Percentiles rank a stretch among this genome's conserved stretches.
These are phyloP conservation scores for Megathymus violae DNA, from an alignment of 1,140 invertebrate genomes.

Conservation along the genomic window DNA sequence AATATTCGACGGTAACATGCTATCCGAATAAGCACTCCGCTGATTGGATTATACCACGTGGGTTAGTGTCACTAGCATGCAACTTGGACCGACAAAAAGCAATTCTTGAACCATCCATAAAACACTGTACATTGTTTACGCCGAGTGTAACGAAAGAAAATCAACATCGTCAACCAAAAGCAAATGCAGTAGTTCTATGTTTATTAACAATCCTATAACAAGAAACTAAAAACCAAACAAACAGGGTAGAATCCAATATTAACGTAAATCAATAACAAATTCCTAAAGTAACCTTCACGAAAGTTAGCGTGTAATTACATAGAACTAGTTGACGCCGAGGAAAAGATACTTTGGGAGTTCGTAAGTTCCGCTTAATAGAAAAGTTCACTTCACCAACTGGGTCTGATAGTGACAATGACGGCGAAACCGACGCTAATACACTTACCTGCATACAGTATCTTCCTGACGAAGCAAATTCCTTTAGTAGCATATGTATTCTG, in stretches of 20 bases:
- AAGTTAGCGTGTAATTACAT: slow-evolving; percentile 48
- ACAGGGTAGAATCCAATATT: slow-evolving; percentile 3
- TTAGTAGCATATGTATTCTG: too few relatives aligned
- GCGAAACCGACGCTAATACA: background rate
- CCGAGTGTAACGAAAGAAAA: slow-evolving; percentile 1
- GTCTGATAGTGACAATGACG: slow-evolving; percentile 29
- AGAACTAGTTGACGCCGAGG: slow-evolving; percentile 45
- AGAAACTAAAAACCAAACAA: slow-evolving; percentile 6
- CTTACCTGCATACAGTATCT: background rate
- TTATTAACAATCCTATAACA: background rate
- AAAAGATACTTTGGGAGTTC: slow-evolving; percentile 46
- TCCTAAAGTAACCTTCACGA: slow-evolving; percentile 18
- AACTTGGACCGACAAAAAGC: too few relatives aligned
- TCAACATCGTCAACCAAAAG: background rate
- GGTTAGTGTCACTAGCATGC: too few relatives aligned
- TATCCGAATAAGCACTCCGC: too few relatives aligned
- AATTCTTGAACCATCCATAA: too few relatives aligned
- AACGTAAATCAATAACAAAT: slow-evolving; percentile 35
- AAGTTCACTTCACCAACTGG: slow-evolving; percentile 40
- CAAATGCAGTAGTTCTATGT: too few relatives aligned
- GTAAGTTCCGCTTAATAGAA: slow-evolving; percentile 55
- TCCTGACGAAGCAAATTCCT: too few relatives aligned
- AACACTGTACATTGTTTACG: too few relatives aligned
- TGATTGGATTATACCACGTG: too few relatives aligned
- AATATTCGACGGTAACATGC: too few relatives aligned